Conservation (phyloP, 2,888 invertebrate genomes). For the Sympetrum striolatum region DNA sequence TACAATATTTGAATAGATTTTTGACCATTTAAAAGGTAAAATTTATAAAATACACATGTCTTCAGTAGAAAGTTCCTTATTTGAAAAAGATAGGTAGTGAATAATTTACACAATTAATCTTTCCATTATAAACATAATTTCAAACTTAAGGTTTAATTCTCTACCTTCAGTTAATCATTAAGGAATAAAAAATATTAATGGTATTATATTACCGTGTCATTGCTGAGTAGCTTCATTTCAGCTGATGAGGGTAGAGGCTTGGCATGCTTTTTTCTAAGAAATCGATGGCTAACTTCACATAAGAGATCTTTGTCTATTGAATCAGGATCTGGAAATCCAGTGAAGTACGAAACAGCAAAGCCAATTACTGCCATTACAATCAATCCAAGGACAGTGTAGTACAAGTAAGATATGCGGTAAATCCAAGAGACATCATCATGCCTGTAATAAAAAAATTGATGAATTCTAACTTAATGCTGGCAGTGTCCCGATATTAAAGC, state of each 20-base stretch:
- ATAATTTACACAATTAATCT: too few relatives aligned
- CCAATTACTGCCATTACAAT: constrained; percentile 71
- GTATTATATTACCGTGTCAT: neutral
- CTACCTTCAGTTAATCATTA: neutral
- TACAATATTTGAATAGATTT: too few relatives aligned
- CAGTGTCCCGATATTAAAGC: neutral
- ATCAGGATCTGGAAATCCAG: constrained; percentile 67
- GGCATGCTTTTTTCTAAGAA: constrained; percentile 55
- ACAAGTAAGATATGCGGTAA: constrained; percentile 77
- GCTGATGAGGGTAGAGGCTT: neutral
- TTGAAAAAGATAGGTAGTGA: too few relatives aligned
- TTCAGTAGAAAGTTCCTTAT: too few relatives aligned
- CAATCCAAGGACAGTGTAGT: constrained; percentile 77
- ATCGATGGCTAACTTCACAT: constrained; percentile 68
- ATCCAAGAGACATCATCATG: constrained; percentile 54
- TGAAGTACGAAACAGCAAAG: constrained; percentile 72
- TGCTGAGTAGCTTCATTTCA: neutral
- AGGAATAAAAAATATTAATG: neutral
- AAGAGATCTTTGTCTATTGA: constrained; percentile 67
- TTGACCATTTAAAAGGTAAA: too few relatives aligned
- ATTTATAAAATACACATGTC: too few relatives aligned
- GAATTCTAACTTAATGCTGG: too few relatives aligned
- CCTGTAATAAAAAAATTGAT: neutral
- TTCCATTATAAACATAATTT: too few relatives aligned
- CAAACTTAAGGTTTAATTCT: too few relatives aligned